Conservation (phyloP, 2,797 vertebrate genomes). For the Sebastes taczanowskii region DNA sequence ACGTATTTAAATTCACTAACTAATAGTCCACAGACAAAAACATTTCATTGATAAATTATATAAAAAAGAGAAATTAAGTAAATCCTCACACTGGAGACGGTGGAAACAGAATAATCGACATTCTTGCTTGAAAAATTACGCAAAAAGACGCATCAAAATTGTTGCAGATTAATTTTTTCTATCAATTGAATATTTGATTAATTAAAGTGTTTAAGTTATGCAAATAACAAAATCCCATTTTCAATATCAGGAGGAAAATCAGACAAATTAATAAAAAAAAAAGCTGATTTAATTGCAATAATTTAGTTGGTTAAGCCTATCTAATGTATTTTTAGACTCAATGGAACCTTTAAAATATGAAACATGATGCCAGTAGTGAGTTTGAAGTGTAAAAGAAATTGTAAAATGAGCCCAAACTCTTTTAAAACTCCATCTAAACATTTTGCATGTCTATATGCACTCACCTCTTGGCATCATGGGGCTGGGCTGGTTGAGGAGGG, state of each 20-base stretch:
- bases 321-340: background rate
- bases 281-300: background rate
- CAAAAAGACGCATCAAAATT: background rate
- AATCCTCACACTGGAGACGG: background rate
- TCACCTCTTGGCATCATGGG: conserved; percentile 97
- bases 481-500: conserved; percentile 96
- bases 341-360: background rate
- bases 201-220: background rate
- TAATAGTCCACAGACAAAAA: fast-evolving
- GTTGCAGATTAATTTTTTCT: background rate
- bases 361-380: background rate
- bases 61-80: background rate
- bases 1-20: background rate
- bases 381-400: background rate
- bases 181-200: fast-evolving
- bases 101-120: background rate
- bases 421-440: background rate
- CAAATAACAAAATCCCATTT: background rate
- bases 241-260: background rate
- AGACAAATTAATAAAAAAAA: background rate
- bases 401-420: background rate
- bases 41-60: background rate
- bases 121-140: background rate
- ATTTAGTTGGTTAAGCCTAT: background rate
- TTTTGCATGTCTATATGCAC: background rate